Evolutionary conservation across 2,113 vertebrate species (phyloP).

Genomic region (Barnardius zonarius): DNA sequence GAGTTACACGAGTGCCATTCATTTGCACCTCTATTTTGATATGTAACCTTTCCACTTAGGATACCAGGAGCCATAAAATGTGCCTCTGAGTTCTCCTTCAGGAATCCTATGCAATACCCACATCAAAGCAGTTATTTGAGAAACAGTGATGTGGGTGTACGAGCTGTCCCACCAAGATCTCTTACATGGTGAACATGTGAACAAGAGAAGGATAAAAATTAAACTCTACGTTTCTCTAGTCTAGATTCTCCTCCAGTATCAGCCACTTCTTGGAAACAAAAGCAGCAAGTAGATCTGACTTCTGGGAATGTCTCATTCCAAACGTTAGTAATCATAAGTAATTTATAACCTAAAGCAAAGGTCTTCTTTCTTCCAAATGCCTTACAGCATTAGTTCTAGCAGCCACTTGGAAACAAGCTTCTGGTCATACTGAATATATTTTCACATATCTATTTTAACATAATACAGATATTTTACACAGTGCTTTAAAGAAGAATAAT

Average conservation of each 20-base stretch:
- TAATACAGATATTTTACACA: neutral
- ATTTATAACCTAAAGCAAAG: neutral
- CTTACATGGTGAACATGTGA: neutral
- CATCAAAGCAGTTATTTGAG: neutral
- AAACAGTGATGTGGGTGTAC: neutral
- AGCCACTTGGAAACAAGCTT: neutral
- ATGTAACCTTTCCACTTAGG: neutral
- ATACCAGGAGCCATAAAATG: neutral
- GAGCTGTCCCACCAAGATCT: neutral
- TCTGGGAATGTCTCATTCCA: conserved; percentile 24
- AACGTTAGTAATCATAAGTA: neutral
- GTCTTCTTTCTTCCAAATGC: neutral
- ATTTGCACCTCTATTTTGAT: neutral
- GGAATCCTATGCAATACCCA: neutral
- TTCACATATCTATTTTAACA: neutral
- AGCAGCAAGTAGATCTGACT: neutral
- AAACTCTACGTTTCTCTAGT: neutral
- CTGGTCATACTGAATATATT: neutral
- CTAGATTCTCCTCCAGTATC: neutral
- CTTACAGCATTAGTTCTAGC: neutral
- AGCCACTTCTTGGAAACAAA: neutral
- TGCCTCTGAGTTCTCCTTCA: neutral
- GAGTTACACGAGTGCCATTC: neutral
- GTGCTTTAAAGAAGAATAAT: neutral
- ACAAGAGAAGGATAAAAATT: neutral